These are phyloP conservation scores for Odontothrips loti DNA, from an alignment of 2,888 invertebrate species.

Conservation along the genomic window DNA sequence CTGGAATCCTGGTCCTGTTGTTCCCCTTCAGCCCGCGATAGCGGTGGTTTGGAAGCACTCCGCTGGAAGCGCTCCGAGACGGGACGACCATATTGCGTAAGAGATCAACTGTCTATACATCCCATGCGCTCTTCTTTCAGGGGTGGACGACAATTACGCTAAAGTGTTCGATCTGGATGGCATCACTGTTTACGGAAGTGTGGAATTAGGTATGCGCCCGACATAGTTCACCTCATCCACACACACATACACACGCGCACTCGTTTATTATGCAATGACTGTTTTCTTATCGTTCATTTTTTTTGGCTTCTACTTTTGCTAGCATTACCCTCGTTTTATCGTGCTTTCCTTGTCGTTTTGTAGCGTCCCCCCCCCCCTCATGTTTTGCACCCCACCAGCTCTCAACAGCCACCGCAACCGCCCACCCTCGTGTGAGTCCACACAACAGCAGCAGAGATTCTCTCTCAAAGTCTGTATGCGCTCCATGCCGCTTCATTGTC, in stretches of 20 bases:
- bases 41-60: no score
- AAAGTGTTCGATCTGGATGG: not conserved
- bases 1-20: no score
- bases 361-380: not conserved
- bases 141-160: constrained; percentile 21
- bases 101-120: no score
- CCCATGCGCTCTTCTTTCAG: not conserved
- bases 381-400: no score
- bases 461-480: no score
- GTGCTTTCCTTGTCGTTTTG: not conserved
- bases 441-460: no score
- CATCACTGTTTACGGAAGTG: constrained; percentile 5
- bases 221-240: not conserved
- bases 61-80: no score
- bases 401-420: no score
- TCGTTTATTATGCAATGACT: not conserved
- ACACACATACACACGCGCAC: not conserved
- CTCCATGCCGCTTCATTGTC: no score
- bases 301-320: not conserved
- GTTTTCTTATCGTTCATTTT: not conserved
- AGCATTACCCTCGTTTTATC: not conserved
- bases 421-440: no score
- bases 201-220: not conserved
- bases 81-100: no score
- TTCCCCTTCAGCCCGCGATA: no score